Evolutionary conservation across 2,888 invertebrate species (phyloP), one percentile per base, ranked within the genome.

Genomic region (Ophonus ardosiacus): DNA sequence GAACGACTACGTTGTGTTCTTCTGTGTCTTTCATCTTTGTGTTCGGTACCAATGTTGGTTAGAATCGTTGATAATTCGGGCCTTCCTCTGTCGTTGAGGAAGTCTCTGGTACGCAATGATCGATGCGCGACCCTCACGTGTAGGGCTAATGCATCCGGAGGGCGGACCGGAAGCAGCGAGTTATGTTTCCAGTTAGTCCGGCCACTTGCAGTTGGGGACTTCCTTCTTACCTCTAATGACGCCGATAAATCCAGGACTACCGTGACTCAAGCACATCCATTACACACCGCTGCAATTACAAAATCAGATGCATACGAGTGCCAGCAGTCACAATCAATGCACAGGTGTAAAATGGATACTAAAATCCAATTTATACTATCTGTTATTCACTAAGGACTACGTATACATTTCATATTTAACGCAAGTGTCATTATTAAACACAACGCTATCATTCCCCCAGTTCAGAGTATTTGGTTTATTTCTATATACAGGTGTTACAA

Each of bases 111-210:
- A 78, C 51, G 78, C 84, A 84, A 84, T 85, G 85, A 85, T 85
- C 85, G 85, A 85, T 85, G 80, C 68, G 24, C 65, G 71, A 79
- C 68, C 79, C 84, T 76, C 84, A 84, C 84, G 84, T 85, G 79
- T 71, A 79, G 40, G 56, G 65, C 85, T 85, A 85, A 79, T 85
- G 85, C 85, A 85, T 85, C 85, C 85, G 40, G 65, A 68, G 80
- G 80, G 71, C 71, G 71, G 40, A 74, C n/a, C 84, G 84, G 84
- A 84, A 78, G 56, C 78, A 10, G 65, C 84, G 65, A 84, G 84
- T 84, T 84, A 84, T 84, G 78, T 84, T 84, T 84, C 84, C 78
- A 84, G 84, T 84, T 84, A 78, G 78, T 78, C 78, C 78, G 84
- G 78, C 83, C 83, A 84, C 78, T 84, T 78, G 84, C 78, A 84